A percentile compares a stretch with the other conserved stretches of the same genome.
Conservation (phyloP, 2,113 vertebrate species). For the Bombycilla garrulus region DNA sequence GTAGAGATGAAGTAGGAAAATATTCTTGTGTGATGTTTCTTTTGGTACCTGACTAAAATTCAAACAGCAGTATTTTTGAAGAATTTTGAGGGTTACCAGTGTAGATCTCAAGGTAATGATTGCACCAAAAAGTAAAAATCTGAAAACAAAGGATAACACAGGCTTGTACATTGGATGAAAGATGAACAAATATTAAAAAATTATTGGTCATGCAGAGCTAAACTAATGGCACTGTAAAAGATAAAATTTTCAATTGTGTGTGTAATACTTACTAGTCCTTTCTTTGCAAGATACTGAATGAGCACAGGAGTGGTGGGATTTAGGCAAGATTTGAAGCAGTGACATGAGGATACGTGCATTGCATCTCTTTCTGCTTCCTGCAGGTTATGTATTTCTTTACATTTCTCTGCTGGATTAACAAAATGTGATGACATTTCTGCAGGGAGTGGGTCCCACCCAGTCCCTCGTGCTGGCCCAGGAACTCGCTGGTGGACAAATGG, state of each 20-base stretch:
- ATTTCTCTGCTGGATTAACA: neutral
- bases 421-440: fast-evolving
- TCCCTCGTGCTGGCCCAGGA: fast-evolving
- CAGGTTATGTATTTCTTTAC: neutral
- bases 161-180: neutral
- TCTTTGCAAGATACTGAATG: neutral
- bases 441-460: neutral
- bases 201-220: neutral
- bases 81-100: slow-evolving; percentile 12
- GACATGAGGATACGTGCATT: fast-evolving
- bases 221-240: neutral
- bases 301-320: neutral
- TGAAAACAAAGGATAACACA: neutral
- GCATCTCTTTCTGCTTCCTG: neutral
- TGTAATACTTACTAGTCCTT: neutral
- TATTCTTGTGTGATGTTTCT: slow-evolving; percentile 59
- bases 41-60: slow-evolving; percentile 59
- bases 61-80: slow-evolving; percentile 63
- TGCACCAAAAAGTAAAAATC: neutral
- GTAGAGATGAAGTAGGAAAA: slow-evolving; percentile 17
- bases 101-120: neutral
- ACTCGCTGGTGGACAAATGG: fast-evolving
- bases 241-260: neutral
- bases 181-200: neutral
- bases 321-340: neutral